Conservation (phyloP, 1,140 invertebrate species). For the Mercenaria mercenaria region DNA sequence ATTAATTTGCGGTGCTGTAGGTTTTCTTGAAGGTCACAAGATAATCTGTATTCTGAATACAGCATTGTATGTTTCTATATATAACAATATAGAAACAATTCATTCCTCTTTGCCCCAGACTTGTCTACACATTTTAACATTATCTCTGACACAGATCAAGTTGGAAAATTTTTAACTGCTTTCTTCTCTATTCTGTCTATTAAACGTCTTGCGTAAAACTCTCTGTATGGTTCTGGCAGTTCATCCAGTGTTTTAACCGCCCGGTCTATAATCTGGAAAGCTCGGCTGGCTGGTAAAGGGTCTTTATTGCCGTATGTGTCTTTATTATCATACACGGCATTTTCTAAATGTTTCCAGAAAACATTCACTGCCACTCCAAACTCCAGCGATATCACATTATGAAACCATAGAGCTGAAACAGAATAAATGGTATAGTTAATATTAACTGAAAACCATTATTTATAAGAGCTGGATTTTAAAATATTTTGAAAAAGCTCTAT, state of each 20-base stretch:
- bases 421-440: constrained; percentile 11
- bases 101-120: no score
- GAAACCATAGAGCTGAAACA: constrained; percentile 88
- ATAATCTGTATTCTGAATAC: no score
- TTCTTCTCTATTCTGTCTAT: constrained; percentile 83
- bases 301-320: constrained; percentile 89
- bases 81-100: no score
- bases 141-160: no score
- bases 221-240: constrained; percentile 87
- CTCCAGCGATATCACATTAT: constrained; percentile 87
- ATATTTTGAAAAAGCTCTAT: no score
- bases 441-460: no score
- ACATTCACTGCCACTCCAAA: constrained; percentile 89
- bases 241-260: constrained; percentile 86
- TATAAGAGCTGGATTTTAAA: no score
- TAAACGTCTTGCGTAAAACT: constrained; percentile 87
- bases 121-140: no score
- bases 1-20: no score
- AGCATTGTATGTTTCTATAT: no score
- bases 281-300: constrained; percentile 86
- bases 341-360: constrained; percentile 88
- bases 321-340: constrained; percentile 87
- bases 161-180: neutral
- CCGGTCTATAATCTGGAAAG: constrained; percentile 86
- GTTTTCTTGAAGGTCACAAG: no score